phyloP scores from a whole-genome alignment of 2,797 vertebrate genomes.

The Coracias cyanogaster region DNA sequence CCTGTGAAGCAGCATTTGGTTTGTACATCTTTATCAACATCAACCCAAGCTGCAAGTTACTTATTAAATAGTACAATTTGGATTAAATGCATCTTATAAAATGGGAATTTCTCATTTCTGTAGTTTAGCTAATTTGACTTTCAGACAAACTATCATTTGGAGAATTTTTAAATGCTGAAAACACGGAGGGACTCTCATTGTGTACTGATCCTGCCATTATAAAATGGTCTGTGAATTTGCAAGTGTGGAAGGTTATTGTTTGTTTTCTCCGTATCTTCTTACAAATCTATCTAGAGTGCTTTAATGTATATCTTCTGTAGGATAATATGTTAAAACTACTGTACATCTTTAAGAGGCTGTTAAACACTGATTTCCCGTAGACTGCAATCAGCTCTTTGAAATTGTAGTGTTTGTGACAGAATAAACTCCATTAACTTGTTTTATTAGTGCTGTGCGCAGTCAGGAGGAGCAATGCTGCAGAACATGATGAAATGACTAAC shows the following conservation, averaged over 20 bases:
- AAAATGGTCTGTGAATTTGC: background rate
- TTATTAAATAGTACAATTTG: conserved; percentile 76
- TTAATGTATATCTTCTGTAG: conserved; percentile 45
- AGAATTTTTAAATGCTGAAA: conserved; percentile 54
- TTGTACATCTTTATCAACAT: conserved; percentile 72
- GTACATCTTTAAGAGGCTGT: conserved; percentile 63
- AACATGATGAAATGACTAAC: conserved; percentile 80
- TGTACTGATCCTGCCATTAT: background rate
- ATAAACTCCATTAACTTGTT: conserved; percentile 84
- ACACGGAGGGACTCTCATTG: background rate
- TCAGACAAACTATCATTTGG: conserved; percentile 41
- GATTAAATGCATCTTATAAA: conserved; percentile 69
- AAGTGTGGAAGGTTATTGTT: background rate
- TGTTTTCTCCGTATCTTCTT: background rate
- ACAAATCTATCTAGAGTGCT: conserved; percentile 1
- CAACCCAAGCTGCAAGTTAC: conserved; percentile 65
- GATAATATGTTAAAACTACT: conserved; percentile 68
- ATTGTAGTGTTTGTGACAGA: conserved; percentile 77
- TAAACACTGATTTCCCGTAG: conserved; percentile 71
- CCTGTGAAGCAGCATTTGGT: conserved; percentile 66
- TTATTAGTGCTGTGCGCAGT: conserved; percentile 79
- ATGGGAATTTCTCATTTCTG: conserved; percentile 40
- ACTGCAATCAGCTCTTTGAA: conserved; percentile 77
- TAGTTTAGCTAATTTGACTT: conserved; percentile 64
- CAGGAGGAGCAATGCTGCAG: conserved; percentile 78